Percentiles rank a stretch among this genome's conserved stretches.
These are phyloP conservation scores for Mus pahari DNA, from an alignment of 2,113 vertebrate species.

Conservation along the genomic window DNA sequence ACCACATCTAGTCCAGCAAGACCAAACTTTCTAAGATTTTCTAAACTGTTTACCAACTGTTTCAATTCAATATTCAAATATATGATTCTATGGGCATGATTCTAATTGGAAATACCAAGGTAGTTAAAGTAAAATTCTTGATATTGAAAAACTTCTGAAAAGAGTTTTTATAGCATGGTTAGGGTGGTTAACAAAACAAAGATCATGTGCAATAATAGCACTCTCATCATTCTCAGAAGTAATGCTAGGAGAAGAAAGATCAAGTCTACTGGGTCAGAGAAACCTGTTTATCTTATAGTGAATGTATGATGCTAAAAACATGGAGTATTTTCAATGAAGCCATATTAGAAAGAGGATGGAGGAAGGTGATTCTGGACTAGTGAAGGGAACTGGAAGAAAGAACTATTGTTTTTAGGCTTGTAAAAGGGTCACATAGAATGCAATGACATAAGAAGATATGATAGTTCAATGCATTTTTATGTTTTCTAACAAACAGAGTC, in stretches of 20 bases:
- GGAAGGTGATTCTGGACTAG: background rate
- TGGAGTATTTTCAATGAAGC: background rate
- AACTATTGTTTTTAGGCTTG: accelerated
- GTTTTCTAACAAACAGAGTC: background rate
- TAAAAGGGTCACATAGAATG: background rate
- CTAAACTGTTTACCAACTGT: background rate
- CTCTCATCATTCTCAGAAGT: background rate
- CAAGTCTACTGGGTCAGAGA: background rate
- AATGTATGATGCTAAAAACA: background rate
- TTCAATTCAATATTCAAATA: background rate
- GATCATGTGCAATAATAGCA: background rate
- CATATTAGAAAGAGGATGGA: background rate
- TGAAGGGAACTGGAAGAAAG: background rate
- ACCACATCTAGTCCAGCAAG: background rate
- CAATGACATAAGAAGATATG: background rate
- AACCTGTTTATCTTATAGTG: background rate
- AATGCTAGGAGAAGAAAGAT: background rate
- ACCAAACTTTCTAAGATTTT: background rate
- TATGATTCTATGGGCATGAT: background rate
- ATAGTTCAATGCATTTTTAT: background rate
- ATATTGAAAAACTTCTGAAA: background rate
- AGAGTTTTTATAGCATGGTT: too few relatives aligned
- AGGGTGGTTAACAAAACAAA: background rate
- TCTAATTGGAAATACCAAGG: background rate
- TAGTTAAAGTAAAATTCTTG: background rate